Conservation (phyloP, 2,113 vertebrate genomes). For the Ceratotherium simum region DNA sequence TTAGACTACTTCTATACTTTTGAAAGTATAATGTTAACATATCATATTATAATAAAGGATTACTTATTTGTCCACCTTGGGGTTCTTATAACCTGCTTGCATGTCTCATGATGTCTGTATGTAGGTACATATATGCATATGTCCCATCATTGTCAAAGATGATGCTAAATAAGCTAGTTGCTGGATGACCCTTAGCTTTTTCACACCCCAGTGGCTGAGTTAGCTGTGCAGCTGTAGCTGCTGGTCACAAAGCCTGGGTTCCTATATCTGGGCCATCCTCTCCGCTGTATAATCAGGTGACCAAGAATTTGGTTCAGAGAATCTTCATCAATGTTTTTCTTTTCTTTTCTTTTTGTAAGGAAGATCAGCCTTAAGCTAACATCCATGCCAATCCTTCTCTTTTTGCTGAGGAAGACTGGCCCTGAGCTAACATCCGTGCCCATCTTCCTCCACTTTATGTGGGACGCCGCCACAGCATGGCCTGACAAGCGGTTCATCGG, state of each 20-base stretch:
- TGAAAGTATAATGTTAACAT: conserved; percentile 24
- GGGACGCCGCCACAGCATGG: no score
- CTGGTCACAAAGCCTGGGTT: not conserved
- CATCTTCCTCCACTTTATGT: no score
- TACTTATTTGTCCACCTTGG: not conserved
- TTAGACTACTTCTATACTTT: not conserved
- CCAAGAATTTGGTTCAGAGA: conserved; percentile 31
- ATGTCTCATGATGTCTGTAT: not conserved
- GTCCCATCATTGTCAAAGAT: not conserved
- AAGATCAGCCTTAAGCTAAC: no score
- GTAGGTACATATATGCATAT: not conserved
- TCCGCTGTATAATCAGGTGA: not conserved
- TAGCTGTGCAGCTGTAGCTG: not conserved
- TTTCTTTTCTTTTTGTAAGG: no score
- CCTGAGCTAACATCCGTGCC: no score
- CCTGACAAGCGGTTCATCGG: no score
- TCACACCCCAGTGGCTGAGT: not conserved
- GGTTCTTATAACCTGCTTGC: not conserved
- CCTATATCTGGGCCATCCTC: not conserved
- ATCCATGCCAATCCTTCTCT: no score
- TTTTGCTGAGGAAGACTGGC: no score
- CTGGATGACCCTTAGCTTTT: not conserved
- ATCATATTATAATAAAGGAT: not conserved
- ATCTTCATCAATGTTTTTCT: not conserved
- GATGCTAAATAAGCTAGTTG: not conserved